Evolutionary conservation across 2,113 vertebrate species (phyloP).

Genomic region (Oncorhynchus kisutch): DNA sequence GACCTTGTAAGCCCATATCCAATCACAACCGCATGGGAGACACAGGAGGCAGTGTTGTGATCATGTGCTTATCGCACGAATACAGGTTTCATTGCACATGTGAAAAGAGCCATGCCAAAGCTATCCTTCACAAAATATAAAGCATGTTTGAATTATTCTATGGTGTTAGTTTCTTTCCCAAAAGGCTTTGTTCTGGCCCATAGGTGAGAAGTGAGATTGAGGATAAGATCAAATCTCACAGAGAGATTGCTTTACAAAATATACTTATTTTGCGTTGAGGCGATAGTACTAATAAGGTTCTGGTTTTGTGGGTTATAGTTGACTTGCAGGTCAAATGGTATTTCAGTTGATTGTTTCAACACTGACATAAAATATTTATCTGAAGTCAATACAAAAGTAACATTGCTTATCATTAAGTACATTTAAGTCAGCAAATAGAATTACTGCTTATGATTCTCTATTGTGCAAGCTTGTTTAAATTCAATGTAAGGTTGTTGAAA

Average conservation of each 20-base stretch:
- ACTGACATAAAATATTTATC: background rate
- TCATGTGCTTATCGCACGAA: background rate
- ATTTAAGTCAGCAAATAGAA: background rate
- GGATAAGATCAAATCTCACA: conserved; percentile 40
- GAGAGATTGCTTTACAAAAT: conserved; percentile 40
- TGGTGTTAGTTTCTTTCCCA: background rate
- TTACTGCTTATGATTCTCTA: background rate
- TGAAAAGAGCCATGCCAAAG: background rate
- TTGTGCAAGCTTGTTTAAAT: background rate
- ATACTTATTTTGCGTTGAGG: conserved; percentile 26
- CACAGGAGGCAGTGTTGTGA: background rate
- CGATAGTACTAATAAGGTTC: conserved; percentile 24
- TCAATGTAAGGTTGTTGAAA: background rate
- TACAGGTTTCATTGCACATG: background rate
- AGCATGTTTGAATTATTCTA: background rate
- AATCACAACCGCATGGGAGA: background rate
- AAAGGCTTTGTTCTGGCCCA: conserved; percentile 28
- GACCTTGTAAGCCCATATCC: background rate
- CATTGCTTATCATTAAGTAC: background rate
- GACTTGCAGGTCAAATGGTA: conserved; percentile 35
- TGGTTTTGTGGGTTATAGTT: conserved; percentile 46
- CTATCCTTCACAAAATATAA: background rate
- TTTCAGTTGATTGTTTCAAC: background rate
- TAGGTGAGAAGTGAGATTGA: conserved; percentile 15
- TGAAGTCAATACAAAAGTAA: no score